A percentile compares a stretch with the other conserved stretches of the same genome.
Evolutionary conservation across 2,797 vertebrate species (phyloP).

Genomic region (Scyliorhinus canicula): DNA sequence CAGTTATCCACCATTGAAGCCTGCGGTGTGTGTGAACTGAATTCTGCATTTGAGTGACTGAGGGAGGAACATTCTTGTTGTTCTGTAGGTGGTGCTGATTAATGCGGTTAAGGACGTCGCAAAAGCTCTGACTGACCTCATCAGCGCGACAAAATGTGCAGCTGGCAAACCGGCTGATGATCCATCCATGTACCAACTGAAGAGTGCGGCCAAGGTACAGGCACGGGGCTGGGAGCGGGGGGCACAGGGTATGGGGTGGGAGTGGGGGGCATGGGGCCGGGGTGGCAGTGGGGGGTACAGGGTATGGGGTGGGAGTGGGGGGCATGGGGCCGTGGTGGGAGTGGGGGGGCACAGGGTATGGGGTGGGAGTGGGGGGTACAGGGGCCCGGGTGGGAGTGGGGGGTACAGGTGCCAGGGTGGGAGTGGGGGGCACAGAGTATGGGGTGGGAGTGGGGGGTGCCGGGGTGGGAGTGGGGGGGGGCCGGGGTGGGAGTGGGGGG

Average conservation of each 20-base stretch:
- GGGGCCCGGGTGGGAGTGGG: not conserved
- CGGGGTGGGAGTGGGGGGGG: not conserved
- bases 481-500: too few species aligned
- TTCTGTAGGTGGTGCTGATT: constrained; percentile 84
- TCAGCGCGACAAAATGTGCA: constrained; percentile 92
- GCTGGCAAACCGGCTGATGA: constrained; percentile 91
- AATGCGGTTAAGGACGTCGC: constrained; percentile 97
- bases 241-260: too few species aligned
- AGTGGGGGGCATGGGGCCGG: not conserved
- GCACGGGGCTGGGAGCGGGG: not conserved
- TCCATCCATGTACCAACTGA: constrained; percentile 97
- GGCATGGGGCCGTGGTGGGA: not conserved
- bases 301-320: not conserved
- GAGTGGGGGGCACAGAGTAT: too few species aligned
- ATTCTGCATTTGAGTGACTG: not conserved
- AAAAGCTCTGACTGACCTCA: constrained; percentile 94
- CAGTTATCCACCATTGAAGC: not conserved
- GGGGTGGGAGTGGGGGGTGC: not conserved
- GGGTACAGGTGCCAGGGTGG: not conserved
- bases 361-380: not conserved
- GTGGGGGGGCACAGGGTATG: not conserved
- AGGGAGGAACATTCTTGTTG: too few species aligned
- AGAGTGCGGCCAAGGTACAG: constrained; percentile 91
- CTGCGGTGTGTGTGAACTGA: not conserved
- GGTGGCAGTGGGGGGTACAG: too few species aligned